Base-by-base conservation (phyloP, 1,140 invertebrate species). In the Dreissena rostriformis region DNA sequence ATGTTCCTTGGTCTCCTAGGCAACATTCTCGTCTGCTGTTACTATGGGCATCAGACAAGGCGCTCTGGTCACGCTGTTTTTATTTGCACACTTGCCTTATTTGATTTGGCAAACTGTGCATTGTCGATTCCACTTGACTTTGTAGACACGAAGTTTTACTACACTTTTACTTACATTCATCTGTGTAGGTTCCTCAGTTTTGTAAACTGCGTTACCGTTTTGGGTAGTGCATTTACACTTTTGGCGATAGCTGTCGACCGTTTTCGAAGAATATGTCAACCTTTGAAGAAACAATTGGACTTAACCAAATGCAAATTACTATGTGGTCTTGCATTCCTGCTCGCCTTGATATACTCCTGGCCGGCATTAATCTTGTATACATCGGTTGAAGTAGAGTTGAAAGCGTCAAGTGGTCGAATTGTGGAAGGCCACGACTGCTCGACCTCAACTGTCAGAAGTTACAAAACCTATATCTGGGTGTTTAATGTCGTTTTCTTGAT, bases 121-220 rank as follows among this genome's bases (percentile, higher is more conserved):
- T 10, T 90, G 15, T 79, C 85, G 0, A 84, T 91, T 61, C 90
- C 90, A 0, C 82, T 87, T 39, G 89, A 90, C 78, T 86, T 89
- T 10, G 28, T 88, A 0, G 88, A 89, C 55, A 29, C 88, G 8
- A 17, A 85, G 10, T 87, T 76, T 24, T 85, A 86, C 4, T 87
- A 81, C 74, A 81, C 76, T 55, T 90, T 87, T 67, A 70, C 65
- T 29, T 84, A 68, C 29, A 68, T 73, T 28, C 66, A 66, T 7
- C 51, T 85, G 7, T 90, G 89, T 55, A 82, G 85, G 29, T 28
- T 86, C 15, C 28, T 85, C 6, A 80, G 89, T 15, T 78, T 86
- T 22, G 51, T 84, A 2, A 82, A 87, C 22, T 83, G 83, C 17
- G 83, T 87, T 63, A 49, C 74, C 12, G 66, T 75, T 0, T 71